A percentile compares a stretch with the other conserved stretches of the same genome.
Conservation (phyloP, 37 sponge, comb jelly and placozoan species). For the Eunapius fragilis region DNA sequence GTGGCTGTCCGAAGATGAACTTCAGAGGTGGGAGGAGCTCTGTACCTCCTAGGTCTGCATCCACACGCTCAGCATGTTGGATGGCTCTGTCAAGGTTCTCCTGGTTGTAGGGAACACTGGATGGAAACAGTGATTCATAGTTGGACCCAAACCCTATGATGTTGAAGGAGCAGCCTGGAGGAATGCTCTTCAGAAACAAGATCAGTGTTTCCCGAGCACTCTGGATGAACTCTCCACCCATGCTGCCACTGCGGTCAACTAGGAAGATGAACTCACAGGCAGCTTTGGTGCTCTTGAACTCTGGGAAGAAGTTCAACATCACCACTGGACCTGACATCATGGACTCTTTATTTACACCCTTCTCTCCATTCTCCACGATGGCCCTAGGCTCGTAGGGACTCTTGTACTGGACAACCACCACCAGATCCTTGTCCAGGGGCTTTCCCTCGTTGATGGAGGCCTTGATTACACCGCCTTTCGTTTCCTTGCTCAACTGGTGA, state of each 20-base stretch:
- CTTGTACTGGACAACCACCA: constrained; percentile 42
- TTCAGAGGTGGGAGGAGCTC: constrained; percentile 67
- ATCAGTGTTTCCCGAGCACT: constrained; percentile 77
- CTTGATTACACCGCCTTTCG: neutral
- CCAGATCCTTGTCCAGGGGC: constrained; percentile 59
- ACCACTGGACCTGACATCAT: constrained; percentile 59
- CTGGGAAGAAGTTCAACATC: constrained; percentile 73
- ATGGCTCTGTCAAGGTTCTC: constrained; percentile 61
- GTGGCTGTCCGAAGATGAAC: constrained; percentile 51
- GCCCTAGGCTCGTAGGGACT: constrained; percentile 62
- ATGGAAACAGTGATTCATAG: constrained; percentile 53
- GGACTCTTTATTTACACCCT: neutral
- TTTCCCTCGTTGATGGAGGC: constrained; percentile 17
- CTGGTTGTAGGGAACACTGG: constrained; percentile 68
- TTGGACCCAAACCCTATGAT: constrained; percentile 82
- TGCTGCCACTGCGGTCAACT: constrained; percentile 88
- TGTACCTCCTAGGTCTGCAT: constrained; percentile 78
- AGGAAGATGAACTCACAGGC: constrained; percentile 79
- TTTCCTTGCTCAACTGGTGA: constrained; percentile 25
- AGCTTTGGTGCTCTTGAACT: constrained; percentile 33
- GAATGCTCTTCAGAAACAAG: constrained; percentile 83
- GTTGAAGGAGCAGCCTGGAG: constrained; percentile 81
- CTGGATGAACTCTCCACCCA: constrained; percentile 70
- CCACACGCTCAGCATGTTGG: constrained; percentile 42
- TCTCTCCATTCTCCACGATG: constrained; percentile 41